These are phyloP conservation scores for Pseudochromis fuscus DNA, from an alignment of 2,797 vertebrate species.

Conservation along the genomic window DNA sequence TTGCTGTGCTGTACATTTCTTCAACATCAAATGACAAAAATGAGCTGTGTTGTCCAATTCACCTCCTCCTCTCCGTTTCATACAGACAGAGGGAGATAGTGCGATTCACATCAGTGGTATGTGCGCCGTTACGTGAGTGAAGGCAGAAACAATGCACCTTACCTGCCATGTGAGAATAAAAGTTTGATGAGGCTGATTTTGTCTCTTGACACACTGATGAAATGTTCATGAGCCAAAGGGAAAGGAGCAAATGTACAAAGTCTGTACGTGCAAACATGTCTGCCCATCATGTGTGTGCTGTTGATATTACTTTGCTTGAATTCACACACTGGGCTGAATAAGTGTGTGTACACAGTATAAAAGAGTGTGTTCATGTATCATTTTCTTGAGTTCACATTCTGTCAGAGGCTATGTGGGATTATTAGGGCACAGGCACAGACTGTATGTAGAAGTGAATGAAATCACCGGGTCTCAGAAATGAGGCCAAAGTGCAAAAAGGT, in stretches of 20 bases:
- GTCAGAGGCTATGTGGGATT: not conserved
- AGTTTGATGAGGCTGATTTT: constrained; percentile 66
- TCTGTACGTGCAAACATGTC: not conserved
- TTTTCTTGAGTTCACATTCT: not conserved
- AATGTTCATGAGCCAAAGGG: constrained; percentile 62
- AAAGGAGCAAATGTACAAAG: constrained; percentile 10
- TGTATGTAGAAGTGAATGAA: too few species aligned
- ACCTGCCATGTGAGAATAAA: constrained; percentile 58
- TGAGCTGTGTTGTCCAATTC: not conserved
- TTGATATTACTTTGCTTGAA: not conserved
- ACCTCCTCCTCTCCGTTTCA: not conserved
- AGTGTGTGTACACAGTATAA: not conserved
- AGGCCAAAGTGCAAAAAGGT: too few species aligned
- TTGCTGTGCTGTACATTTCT: constrained; percentile 3
- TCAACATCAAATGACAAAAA: constrained; percentile 15
- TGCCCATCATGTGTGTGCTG: not conserved
- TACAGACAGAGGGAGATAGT: not conserved
- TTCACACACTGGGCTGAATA: not conserved
- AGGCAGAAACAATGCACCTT: constrained; percentile 12
- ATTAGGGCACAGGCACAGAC: not conserved
- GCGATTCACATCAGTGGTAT: constrained; percentile 19
- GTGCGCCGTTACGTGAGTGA: constrained; percentile 29
- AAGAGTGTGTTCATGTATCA: not conserved
- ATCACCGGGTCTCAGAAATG: too few species aligned
- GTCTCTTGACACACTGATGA: constrained; percentile 62